Conservation (phyloP, 2,888 invertebrate genomes). For the Gortyna flavago region DNA sequence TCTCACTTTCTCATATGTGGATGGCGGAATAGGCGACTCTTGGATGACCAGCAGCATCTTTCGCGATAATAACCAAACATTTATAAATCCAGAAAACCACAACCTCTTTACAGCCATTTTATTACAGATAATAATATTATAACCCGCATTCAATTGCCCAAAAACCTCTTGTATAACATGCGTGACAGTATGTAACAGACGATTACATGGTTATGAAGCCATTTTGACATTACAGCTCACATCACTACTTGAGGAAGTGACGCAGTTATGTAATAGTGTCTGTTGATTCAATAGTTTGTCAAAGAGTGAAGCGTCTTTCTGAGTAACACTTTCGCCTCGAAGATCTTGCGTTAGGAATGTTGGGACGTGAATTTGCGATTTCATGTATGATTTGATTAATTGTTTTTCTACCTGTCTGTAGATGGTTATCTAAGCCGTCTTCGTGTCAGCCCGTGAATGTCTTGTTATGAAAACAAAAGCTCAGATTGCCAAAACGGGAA, state of each 20-base stretch:
- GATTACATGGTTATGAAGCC: conserved; percentile 40
- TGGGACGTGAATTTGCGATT: conserved; percentile 3
- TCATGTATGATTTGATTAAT: neutral
- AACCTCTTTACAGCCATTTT: conserved; percentile 5
- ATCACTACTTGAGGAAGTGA: conserved; percentile 35
- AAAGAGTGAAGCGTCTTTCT: conserved; percentile 11
- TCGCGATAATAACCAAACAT: neutral
- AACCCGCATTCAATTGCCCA: conserved; percentile 33
- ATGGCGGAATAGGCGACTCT: neutral
- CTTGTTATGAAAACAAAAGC: neutral
- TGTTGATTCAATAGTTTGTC: conserved; percentile 51
- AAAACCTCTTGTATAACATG: conserved; percentile 41
- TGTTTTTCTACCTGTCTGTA: neutral
- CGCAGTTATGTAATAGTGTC: conserved; percentile 31
- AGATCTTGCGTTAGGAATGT: neutral
- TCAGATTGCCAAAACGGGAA: neutral
- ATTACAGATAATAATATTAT: conserved; percentile 25
- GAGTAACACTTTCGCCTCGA: conserved; percentile 34
- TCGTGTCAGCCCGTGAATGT: neutral
- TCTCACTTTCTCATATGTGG: neutral
- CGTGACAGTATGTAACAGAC: conserved; percentile 45
- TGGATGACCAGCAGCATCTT: neutral
- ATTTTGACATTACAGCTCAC: conserved; percentile 41
- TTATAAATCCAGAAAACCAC: neutral
- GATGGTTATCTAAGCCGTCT: neutral